Base-by-base conservation (phyloP, 2,888 invertebrate species). In the Meganola albula region DNA sequence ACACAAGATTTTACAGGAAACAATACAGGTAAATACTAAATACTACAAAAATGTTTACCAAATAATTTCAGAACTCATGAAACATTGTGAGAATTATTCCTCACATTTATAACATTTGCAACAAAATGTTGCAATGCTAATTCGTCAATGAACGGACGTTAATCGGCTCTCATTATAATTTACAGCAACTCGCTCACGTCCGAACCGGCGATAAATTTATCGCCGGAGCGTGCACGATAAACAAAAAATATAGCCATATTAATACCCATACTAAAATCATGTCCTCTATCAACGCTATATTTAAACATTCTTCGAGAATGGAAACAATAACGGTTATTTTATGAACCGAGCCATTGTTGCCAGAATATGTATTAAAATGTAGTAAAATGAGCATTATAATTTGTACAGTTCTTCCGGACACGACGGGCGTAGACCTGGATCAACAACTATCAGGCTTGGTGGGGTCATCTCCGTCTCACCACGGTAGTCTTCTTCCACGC, bases 391-490 rank as follows among this genome's bases (percentile, higher is more conserved):
- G 3, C 4, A n/a, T 22, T 22, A n/a, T 10, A 4, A 8, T 40
- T 57, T 60, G 57, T 63, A 18, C 84, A 93, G 92, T 93, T 74
- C 86, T 94, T 27, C 94, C 93, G 36, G 94, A 94, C 62, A 91
- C 93, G 12, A 91, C 93, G 40, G 91, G 91, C 29, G 90, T 91
- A 18, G 92, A 92, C 54, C 66, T 92, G 48, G 92, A 92, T 63
- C 92, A 92, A 67, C 92, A 92, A 62, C 78, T 92, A 3, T 92
- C 92, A 21, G 87, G 90, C 52, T 63, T 90, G 49, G 85, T 90
- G 34, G 83, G 91, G 50, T 87, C 88, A 1, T 84, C 85, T 4
- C 78, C 87, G n/a, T 84, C 89, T 0, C 86, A 83, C 61, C 88
- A 75, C 75, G 71, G 88, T 9, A 88, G 89, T n/a, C 75, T 92